These are phyloP conservation scores for Dugesia japonica DNA, from an alignment of 2,888 invertebrate genomes.

Conservation along the genomic window DNA sequence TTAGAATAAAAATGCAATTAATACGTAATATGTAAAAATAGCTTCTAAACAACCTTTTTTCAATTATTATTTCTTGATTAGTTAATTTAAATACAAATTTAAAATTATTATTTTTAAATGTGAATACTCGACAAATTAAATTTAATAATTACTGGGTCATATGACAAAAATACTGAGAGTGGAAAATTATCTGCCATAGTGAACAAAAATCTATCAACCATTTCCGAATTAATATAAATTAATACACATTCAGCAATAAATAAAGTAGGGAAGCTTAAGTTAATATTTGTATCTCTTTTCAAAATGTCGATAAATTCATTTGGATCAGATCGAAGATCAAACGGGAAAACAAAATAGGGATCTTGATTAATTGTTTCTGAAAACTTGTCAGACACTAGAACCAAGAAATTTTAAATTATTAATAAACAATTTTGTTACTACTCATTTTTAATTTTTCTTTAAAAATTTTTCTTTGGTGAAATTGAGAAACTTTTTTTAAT, in stretches of 20 bases:
- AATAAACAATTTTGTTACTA: not conserved
- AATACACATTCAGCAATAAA: constrained; percentile 90
- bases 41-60: too few relatives aligned
- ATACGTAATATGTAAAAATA: too few relatives aligned
- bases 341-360: not conserved
- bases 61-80: too few relatives aligned
- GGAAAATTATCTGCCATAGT: constrained; percentile 66
- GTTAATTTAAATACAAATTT: too few relatives aligned
- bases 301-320: not conserved
- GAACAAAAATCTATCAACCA: constrained; percentile 57
- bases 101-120: too few relatives aligned
- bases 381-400: not conserved
- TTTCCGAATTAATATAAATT: constrained; percentile 67
- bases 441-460: not conserved
- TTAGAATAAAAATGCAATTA: too few relatives aligned
- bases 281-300: constrained; percentile 36
- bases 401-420: not conserved
- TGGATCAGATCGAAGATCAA: not conserved
- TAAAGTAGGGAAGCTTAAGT: constrained; percentile 54
- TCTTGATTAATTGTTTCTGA: not conserved
- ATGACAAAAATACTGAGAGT: constrained; percentile 69
- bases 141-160: constrained; percentile 65
- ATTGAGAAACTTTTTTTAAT: not conserved
- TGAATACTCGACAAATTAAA: too few relatives aligned
- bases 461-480: not conserved